Evolutionary conservation across 2,888 invertebrate species (phyloP).

Genomic region (Chymomyza amoena): DNA sequence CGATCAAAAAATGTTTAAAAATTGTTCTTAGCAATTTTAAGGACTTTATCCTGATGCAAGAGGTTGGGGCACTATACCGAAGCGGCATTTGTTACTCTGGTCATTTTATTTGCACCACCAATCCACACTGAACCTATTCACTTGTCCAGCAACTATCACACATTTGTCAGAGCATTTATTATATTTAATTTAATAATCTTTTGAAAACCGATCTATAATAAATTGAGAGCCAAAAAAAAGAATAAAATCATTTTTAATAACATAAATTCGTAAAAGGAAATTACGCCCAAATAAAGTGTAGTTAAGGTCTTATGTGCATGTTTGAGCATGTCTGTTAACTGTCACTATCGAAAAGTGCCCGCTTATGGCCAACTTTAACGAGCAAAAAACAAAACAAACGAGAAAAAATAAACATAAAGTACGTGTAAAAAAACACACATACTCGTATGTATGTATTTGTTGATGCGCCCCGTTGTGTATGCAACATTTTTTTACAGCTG

Average conservation of each 20-base stretch:
- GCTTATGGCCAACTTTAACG: neutral
- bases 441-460: neutral
- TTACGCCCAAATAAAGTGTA: neutral
- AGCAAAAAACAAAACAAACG: neutral
- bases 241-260: neutral
- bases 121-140: neutral
- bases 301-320: neutral
- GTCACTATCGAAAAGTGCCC: neutral
- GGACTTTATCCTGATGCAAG: no score
- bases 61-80: no score
- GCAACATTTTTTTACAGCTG: conserved; percentile 10
- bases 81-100: no score
- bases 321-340: neutral
- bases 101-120: no score
- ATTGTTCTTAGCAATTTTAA: no score
- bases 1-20: no score
- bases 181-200: neutral
- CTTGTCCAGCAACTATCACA: neutral
- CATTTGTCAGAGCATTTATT: neutral
- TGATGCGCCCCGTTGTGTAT: conserved; percentile 10
- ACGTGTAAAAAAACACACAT: neutral
- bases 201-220: neutral
- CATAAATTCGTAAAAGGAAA: neutral
- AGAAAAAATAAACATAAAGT: conserved; percentile 4
- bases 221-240: neutral